Percentiles rank a stretch among this genome's conserved stretches.
Conservation (phyloP, 2,113 vertebrate genomes). For the Semnornis frantzii region DNA sequence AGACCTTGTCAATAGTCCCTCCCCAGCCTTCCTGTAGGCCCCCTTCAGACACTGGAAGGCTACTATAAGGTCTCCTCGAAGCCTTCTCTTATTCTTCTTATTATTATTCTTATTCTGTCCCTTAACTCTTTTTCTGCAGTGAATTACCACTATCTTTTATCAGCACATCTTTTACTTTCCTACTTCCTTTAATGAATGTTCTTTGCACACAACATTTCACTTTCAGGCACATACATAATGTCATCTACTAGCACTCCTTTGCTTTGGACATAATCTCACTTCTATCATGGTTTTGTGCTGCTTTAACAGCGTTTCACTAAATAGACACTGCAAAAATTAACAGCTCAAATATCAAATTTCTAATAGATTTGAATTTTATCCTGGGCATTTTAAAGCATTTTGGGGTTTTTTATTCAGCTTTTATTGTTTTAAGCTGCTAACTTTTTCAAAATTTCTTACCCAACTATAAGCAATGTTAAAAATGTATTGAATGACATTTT, state of each 20-base stretch:
- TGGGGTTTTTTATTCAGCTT: neutral
- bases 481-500: neutral
- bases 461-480: neutral
- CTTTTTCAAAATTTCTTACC: neutral
- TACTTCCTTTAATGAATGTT: neutral
- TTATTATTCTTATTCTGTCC: no score
- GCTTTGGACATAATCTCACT: neutral
- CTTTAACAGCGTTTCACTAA: slow-evolving; percentile 4
- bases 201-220: neutral
- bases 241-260: neutral
- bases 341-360: neutral
- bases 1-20: no score
- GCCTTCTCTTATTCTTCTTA: no score
- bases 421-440: neutral
- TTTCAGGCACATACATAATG: neutral
- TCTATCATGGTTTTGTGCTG: neutral
- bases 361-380: neutral
- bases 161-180: neutral
- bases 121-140: neutral
- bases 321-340: neutral
- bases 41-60: no score
- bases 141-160: neutral
- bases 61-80: no score
- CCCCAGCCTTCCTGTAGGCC: no score
- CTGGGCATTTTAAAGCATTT: neutral